Evolutionary conservation across 2,888 invertebrate genomes (phyloP).

Genomic region (Eupeodes luniger): DNA sequence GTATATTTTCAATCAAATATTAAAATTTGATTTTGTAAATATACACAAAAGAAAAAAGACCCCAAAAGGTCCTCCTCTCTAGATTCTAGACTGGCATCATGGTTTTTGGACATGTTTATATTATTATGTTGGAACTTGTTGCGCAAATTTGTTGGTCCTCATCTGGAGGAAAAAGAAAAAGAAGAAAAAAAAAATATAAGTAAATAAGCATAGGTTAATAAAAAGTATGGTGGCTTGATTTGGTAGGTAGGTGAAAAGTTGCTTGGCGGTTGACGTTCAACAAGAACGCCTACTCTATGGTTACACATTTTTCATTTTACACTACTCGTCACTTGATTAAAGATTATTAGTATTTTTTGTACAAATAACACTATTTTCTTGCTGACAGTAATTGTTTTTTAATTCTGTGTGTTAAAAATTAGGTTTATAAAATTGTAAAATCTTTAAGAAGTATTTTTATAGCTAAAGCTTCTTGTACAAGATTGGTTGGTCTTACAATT

Average conservation of each 20-base stretch:
- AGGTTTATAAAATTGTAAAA: too few relatives aligned
- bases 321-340: not conserved
- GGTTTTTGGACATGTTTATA: slow-evolving; percentile 17
- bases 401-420: too few relatives aligned
- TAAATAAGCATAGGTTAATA: not conserved
- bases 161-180: slow-evolving; percentile 11
- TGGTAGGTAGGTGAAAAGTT: not conserved
- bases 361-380: too few relatives aligned
- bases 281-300: slow-evolving; percentile 12
- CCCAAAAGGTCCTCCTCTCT: slow-evolving; percentile 14
- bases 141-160: slow-evolving; percentile 19
- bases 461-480: too few relatives aligned
- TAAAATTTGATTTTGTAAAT: slow-evolving; percentile 40
- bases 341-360: too few relatives aligned
- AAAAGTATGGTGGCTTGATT: not conserved
- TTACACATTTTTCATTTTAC: not conserved
- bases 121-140: slow-evolving; percentile 24
- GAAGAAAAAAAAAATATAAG: not conserved
- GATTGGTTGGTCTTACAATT: too few relatives aligned
- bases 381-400: too few relatives aligned
- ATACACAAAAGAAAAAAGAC: not conserved
- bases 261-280: not conserved
- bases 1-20: slow-evolving; percentile 41
- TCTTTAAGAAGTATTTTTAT: too few relatives aligned
- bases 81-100: not conserved